A percentile compares a stretch with the other conserved stretches of the same genome.
Conservation (phyloP, 2,113 vertebrate species). For the Toxotes jaculatrix region DNA sequence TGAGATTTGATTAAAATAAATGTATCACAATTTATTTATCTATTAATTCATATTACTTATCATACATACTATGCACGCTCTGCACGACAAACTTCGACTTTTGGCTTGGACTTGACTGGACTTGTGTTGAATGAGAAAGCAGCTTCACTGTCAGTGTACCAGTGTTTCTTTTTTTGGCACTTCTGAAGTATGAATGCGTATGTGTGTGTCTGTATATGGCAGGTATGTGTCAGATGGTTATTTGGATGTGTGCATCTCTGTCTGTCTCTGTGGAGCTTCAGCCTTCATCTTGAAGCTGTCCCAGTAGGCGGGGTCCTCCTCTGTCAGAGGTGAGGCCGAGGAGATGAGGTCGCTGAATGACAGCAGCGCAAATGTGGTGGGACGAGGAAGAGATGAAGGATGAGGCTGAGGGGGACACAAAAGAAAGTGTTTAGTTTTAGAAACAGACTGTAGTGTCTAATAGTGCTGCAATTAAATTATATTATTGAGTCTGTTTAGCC, state of each 20-base stretch:
- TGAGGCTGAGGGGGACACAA: slow-evolving; percentile 23
- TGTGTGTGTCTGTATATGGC: slow-evolving; percentile 51
- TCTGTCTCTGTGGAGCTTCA: slow-evolving; percentile 86
- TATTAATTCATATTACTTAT: not conserved
- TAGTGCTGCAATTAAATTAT: not conserved
- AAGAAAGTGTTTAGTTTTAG: not conserved
- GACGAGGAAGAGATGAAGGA: slow-evolving; percentile 71
- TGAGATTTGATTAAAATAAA: not conserved
- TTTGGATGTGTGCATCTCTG: slow-evolving; percentile 51
- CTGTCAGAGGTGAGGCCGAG: slow-evolving; percentile 87
- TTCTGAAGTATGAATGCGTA: slow-evolving; percentile 24
- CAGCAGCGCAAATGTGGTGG: slow-evolving; percentile 86
- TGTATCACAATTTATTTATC: not conserved
- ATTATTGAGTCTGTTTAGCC: not conserved
- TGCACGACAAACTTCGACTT: slow-evolving; percentile 31
- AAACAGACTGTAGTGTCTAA: not conserved
- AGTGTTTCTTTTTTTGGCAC: slow-evolving; percentile 21
- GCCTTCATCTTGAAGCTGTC: slow-evolving; percentile 90
- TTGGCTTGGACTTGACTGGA: slow-evolving; percentile 22
- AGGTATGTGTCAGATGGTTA: slow-evolving; percentile 35
- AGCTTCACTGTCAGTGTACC: slow-evolving; percentile 31
- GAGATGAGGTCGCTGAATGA: slow-evolving; percentile 90
- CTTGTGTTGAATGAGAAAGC: slow-evolving; percentile 45
- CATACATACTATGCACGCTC: not conserved
- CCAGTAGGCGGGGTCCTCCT: slow-evolving; percentile 92